A percentile compares a stretch with the other conserved stretches of the same genome.
These are phyloP conservation scores for Pachydiplax longipennis DNA, from an alignment of 2,888 invertebrate species.

Conservation along the genomic window DNA sequence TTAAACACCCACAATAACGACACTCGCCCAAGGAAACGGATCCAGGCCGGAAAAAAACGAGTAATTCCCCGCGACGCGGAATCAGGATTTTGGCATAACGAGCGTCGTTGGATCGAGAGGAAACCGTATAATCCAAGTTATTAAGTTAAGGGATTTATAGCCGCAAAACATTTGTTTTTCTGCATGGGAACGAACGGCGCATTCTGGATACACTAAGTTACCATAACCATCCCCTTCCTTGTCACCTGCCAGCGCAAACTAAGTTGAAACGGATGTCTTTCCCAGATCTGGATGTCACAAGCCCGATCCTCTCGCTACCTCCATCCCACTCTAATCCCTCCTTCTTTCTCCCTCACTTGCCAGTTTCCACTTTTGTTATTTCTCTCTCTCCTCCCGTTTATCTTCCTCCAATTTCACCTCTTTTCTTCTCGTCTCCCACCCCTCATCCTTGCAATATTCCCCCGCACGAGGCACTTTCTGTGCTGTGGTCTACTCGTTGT, in stretches of 20 bases:
- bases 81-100: not conserved
- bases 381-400: not conserved
- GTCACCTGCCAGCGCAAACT: constrained; percentile 42
- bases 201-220: constrained; percentile 36
- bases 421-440: too few species aligned
- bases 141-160: constrained; percentile 22
- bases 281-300: constrained; percentile 42
- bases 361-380: not conserved
- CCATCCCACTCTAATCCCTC: constrained; percentile 23
- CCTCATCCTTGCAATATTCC: not conserved
- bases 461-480: constrained; percentile 18
- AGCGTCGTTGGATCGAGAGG: not conserved
- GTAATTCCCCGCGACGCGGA: too few species aligned
- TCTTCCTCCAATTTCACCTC: not conserved
- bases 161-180: constrained; percentile 40
- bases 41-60: too few species aligned
- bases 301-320: constrained; percentile 33
- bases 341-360: not conserved
- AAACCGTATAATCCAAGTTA: constrained; percentile 32
- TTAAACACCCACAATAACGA: too few species aligned
- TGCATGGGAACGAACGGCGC: constrained; percentile 30
- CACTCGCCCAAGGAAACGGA: too few species aligned
- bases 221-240: constrained; percentile 42
- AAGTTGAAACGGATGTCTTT: constrained; percentile 44
- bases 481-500: constrained; percentile 37